Conservation (phyloP, 2,113 vertebrate genomes). For the Lampris megalopsis region DNA sequence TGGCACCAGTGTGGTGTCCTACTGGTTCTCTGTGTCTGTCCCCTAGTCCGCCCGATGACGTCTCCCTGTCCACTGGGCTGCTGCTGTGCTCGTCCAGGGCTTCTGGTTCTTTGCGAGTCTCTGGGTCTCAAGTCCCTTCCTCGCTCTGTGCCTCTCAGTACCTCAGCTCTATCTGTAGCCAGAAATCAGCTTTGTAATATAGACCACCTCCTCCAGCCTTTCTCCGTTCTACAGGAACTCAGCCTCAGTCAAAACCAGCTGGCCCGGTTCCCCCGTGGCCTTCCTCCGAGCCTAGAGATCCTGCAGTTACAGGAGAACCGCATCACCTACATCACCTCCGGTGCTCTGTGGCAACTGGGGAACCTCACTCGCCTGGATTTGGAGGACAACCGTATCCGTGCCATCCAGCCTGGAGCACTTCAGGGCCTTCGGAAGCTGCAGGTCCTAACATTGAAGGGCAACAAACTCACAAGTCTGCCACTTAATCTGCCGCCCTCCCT, state of each 20-base stretch:
- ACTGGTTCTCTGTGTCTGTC: constrained; percentile 68
- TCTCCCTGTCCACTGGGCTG: constrained; percentile 79
- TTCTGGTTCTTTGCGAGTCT: constrained; percentile 81
- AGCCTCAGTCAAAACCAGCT: constrained; percentile 82
- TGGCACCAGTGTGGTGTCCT: constrained; percentile 69
- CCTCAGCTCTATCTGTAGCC: constrained; percentile 77
- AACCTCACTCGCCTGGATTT: constrained; percentile 82
- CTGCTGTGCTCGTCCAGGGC: constrained; percentile 76
- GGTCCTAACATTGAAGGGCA: constrained; percentile 79
- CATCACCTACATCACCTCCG: constrained; percentile 82
- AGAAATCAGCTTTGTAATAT: constrained; percentile 82
- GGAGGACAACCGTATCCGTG: constrained; percentile 81
- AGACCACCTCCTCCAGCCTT: constrained; percentile 77
- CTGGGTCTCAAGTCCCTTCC: constrained; percentile 80
- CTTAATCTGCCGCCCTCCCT: constrained; percentile 76
- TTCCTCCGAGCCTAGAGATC: constrained; percentile 81
- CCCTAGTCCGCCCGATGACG: constrained; percentile 39
- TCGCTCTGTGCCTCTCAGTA: constrained; percentile 74
- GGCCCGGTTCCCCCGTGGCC: constrained; percentile 79
- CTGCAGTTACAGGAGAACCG: constrained; percentile 82
- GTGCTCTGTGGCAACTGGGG: constrained; percentile 73
- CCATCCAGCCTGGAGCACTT: constrained; percentile 79
- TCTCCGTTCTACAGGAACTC: constrained; percentile 79
- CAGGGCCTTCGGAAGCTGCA: constrained; percentile 67
- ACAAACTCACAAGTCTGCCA: constrained; percentile 75